Base-by-base conservation (phyloP, 1,140 invertebrate genomes). In the Cardiocondyla obscurior region DNA sequence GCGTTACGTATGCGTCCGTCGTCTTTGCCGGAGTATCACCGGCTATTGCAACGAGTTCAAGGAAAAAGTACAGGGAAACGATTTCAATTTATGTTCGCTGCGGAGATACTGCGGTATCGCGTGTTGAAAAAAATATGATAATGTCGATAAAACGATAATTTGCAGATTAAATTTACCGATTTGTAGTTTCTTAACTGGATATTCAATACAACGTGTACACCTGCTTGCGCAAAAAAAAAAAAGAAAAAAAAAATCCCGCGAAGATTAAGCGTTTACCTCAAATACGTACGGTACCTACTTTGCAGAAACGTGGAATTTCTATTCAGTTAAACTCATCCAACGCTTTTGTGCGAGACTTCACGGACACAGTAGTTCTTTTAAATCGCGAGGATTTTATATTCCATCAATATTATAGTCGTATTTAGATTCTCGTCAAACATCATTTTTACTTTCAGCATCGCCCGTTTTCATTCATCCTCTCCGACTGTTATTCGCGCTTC, bases 31-130 rank as follows among this genome's bases (percentile, higher is more conserved):
- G 22, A 12, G 46, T 73, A 62, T 55, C 28, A 12, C 46, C 28
- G 33, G 30, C 8, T 55, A 55, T 69, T n/a, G 62, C 57, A 65
- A 60, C 42, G 67, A 85, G 84, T 85, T 85, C 84, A 85, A 83
- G 84, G 84, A 83, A 64, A 85, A 51, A 36, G 36, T 36, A 39
- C 19, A 51, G n/a, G 19, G 57, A 30, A 82, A 74, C 44, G 62
- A 64, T 82, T 58, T 53, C 49, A 25, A 73, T 84, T 53, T 62
- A 62, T 28, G 57, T 51, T 53, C 62, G 60, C 22, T 67, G 60
- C 74, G 46, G 51, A 73, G 57, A 36, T 30, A 74, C 64, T 73
- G 60, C 60, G 81, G 51, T 60, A 85, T 82, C 60, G 60, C 69
- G 42, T 85, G 83, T 74, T 58, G 36, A 36, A 82, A 69, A 39